Conservation (phyloP, 2,113 vertebrate genomes). For the Xyrauchen texanus region DNA sequence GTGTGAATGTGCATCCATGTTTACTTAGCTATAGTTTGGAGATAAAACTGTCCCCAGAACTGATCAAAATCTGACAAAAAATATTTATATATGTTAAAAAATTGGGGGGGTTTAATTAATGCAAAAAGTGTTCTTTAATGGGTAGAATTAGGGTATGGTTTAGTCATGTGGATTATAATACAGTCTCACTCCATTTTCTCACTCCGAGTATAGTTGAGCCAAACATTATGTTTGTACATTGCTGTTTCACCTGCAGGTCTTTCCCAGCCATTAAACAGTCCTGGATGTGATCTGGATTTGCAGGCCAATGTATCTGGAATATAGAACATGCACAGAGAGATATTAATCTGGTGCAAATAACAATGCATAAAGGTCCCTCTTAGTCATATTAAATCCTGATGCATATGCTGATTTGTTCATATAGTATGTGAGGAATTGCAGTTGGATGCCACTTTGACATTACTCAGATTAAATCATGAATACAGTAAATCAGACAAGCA, state of each 20-base stretch:
- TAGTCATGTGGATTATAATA: no score
- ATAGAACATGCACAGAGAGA: not conserved
- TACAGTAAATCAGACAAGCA: conserved; percentile 29
- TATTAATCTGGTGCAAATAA: not conserved
- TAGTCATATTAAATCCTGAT: conserved; percentile 16
- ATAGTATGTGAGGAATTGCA: conserved; percentile 5
- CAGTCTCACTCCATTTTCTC: no score
- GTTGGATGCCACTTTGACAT: conserved; percentile 11
- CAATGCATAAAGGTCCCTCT: not conserved
- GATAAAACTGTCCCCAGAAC: no score
- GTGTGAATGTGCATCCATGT: conserved; percentile 6
- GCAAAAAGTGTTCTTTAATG: no score
- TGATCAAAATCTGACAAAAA: no score
- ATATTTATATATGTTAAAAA: no score
- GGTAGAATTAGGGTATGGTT: no score
- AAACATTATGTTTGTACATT: not conserved
- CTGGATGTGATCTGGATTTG: conserved; percentile 74
- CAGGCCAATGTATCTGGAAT: conserved; percentile 77
- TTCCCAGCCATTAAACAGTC: conserved; percentile 82
- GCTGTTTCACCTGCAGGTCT: conserved; percentile 71
- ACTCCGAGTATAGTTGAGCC: no score
- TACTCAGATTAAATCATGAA: conserved; percentile 43
- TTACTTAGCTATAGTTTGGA: no score
- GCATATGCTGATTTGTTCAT: not conserved
- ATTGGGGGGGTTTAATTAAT: no score